Percentiles rank a stretch among this genome's conserved stretches.
Conservation (phyloP, 2,797 vertebrate genomes). For the Anas bahamensis region DNA sequence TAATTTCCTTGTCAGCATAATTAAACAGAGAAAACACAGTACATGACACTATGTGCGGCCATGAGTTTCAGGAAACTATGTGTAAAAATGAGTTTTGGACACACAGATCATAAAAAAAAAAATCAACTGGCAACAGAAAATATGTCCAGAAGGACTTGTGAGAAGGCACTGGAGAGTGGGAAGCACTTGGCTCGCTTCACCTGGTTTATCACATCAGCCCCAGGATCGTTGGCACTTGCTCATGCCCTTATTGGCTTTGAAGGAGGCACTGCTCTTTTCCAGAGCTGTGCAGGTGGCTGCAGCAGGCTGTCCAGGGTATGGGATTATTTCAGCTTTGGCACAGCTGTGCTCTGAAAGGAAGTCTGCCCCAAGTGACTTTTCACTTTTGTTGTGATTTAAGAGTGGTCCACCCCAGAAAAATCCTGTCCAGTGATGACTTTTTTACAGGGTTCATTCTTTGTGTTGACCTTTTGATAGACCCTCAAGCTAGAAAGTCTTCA, state of each 20-base stretch:
- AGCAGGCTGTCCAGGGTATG: not conserved
- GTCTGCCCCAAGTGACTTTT: not conserved
- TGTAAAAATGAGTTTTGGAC: not conserved
- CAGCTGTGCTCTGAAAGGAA: not conserved
- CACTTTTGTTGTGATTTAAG: not conserved
- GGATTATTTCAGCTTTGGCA: not conserved
- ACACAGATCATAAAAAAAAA: not conserved
- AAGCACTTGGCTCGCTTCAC: not conserved
- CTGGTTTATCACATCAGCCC: not conserved
- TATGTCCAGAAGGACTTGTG: not conserved
- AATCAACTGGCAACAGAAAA: not conserved
- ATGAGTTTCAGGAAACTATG: not conserved
- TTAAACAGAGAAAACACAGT: not conserved
- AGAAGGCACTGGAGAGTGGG: not conserved
- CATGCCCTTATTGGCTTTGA: not conserved
- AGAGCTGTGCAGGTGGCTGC: not conserved
- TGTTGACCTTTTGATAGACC: not conserved
- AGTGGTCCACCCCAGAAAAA: not conserved
- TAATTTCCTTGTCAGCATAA: not conserved
- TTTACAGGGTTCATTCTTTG: not conserved
- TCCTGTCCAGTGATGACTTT: not conserved
- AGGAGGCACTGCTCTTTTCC: not conserved
- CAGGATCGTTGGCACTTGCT: too few relatives aligned
- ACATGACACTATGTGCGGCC: not conserved
- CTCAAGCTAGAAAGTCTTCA: not conserved